Percentiles rank a stretch among this genome's conserved stretches.
These are phyloP conservation scores for Drosophila multiciliata DNA, from an alignment of 2,888 invertebrate species.

Conservation along the genomic window DNA sequence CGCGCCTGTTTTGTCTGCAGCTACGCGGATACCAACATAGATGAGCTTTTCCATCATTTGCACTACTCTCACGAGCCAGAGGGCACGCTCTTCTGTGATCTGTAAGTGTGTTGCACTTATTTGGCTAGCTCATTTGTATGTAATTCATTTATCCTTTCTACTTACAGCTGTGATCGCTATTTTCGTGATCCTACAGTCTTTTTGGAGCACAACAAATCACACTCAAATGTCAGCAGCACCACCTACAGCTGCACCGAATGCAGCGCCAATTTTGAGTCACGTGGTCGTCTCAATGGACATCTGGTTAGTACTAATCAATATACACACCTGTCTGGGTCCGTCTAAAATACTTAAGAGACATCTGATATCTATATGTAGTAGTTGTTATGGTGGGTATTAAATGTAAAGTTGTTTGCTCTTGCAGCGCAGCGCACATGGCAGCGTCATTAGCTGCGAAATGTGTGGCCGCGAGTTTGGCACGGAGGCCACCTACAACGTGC, in stretches of 20 bases:
- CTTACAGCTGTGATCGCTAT: conserved; percentile 80
- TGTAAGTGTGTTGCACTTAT: conserved; percentile 64
- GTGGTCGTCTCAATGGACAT: conserved; percentile 71
- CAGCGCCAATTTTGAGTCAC: conserved; percentile 55
- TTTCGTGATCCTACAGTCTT: conserved; percentile 67
- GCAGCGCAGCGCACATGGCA: conserved; percentile 60
- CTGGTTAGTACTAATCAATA: conserved; percentile 57
- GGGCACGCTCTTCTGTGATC: conserved; percentile 61
- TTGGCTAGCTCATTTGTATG: too few species aligned
- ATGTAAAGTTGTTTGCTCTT: not conserved
- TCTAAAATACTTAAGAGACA: not conserved
- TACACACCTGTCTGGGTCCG: not conserved
- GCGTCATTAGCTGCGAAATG: conserved; percentile 67
- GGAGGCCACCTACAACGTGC: conserved; percentile 65
- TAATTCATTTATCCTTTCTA: not conserved
- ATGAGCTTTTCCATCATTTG: conserved; percentile 82
- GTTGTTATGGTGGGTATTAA: not conserved
- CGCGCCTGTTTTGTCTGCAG: conserved; percentile 82
- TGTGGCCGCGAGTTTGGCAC: conserved; percentile 77
- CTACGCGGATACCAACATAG: conserved; percentile 71
- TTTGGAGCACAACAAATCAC: conserved; percentile 65
- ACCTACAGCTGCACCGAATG: conserved; percentile 60
- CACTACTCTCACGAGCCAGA: conserved; percentile 80
- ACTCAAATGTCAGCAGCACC: conserved; percentile 58
- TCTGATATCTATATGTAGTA: too few species aligned